Evolutionary conservation across 2,888 invertebrate genomes (phyloP).

Genomic region (Leptinotarsa rubiginosa): DNA sequence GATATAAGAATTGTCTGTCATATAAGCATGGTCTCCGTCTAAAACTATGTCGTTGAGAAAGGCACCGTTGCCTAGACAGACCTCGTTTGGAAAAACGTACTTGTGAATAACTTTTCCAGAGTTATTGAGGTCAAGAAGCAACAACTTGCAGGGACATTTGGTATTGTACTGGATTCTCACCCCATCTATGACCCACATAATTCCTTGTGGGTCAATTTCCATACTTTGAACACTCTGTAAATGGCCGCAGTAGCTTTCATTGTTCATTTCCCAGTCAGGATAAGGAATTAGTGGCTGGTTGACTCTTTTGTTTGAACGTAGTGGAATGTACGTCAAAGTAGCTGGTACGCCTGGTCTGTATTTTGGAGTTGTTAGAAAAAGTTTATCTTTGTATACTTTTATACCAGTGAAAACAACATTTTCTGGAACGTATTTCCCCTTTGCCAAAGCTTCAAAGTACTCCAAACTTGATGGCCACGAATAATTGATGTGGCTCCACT

Average conservation of each 20-base stretch:
- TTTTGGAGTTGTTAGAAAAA: conserved; percentile 77
- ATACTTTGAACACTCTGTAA: conserved; percentile 80
- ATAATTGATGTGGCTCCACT: conserved; percentile 78
- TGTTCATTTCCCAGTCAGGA: conserved; percentile 78
- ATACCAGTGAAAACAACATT: conserved; percentile 78
- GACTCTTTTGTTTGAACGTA: conserved; percentile 62
- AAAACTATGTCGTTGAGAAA: conserved; percentile 79
- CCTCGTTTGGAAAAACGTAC: conserved; percentile 72
- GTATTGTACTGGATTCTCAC: conserved; percentile 72
- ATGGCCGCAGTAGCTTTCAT: conserved; percentile 69
- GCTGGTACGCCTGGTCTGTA: conserved; percentile 77
- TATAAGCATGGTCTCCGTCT: conserved; percentile 76
- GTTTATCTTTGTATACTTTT: conserved; percentile 74
- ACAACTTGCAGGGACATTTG: conserved; percentile 75
- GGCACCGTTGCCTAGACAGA: conserved; percentile 70
- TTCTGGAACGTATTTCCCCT: conserved; percentile 73
- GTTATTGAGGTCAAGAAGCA: conserved; percentile 75
- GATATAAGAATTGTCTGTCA: conserved; percentile 75
- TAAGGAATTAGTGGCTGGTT: conserved; percentile 74
- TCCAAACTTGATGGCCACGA: conserved; percentile 73
- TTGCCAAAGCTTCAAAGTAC: conserved; percentile 69
- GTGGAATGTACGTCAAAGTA: conserved; percentile 69
- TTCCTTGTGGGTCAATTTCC: conserved; percentile 78
- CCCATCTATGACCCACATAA: conserved; percentile 79
- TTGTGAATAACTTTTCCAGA: conserved; percentile 71